Evolutionary conservation across 2,113 vertebrate genomes (phyloP).

Genomic region (Vulpes lagopus): DNA sequence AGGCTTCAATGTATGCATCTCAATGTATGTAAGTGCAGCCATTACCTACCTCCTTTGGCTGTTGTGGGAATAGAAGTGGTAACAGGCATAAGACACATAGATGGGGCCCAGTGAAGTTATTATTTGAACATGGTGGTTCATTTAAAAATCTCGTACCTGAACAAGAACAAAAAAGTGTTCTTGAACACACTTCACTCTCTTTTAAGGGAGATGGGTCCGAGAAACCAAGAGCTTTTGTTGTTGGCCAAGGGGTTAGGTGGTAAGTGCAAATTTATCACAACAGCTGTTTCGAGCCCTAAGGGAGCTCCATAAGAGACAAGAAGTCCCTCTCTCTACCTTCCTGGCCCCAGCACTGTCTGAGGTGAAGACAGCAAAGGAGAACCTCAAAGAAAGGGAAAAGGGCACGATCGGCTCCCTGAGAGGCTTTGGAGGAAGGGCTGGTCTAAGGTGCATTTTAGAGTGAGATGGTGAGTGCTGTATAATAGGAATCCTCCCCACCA

Average conservation of each 20-base stretch:
- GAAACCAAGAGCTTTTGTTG: background rate
- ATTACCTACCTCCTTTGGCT: background rate
- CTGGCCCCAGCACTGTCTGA: background rate
- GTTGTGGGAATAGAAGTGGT: background rate
- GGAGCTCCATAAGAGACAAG: background rate
- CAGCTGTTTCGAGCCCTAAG: background rate
- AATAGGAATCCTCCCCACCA: background rate
- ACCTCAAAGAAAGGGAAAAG: background rate
- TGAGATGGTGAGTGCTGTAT: background rate
- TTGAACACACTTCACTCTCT: background rate
- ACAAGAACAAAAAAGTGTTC: background rate
- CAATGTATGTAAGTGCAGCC: background rate
- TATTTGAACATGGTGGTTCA: slow-evolving; percentile 21
- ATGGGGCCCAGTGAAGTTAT: background rate
- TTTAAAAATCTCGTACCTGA: background rate
- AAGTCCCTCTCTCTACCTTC: background rate
- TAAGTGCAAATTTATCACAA: background rate
- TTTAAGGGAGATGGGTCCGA: slow-evolving; percentile 2
- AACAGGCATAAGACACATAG: background rate
- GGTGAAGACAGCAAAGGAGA: slow-evolving; percentile 1
- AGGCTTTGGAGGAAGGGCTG: background rate
- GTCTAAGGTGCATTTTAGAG: background rate
- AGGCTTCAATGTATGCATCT: background rate
- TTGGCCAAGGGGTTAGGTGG: background rate
- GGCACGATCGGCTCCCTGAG: background rate